Evolutionary conservation across 2,113 vertebrate genomes (phyloP).

Genomic region (Dryoscopus gambensis): DNA sequence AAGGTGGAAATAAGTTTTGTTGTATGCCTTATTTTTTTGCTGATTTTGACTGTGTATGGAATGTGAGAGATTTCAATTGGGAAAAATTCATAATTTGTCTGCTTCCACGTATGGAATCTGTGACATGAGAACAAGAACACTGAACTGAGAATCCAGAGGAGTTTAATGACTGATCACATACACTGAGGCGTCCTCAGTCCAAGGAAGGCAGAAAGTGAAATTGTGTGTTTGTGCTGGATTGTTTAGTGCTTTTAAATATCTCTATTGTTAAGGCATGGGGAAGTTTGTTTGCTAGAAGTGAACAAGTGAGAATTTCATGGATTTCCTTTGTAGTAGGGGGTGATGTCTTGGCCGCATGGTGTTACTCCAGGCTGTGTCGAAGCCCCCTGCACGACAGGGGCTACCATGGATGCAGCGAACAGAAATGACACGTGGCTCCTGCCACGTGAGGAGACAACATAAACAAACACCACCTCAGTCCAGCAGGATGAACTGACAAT

Average conservation of each 20-base stretch:
- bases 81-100: neutral
- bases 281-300: neutral
- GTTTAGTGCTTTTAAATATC: neutral
- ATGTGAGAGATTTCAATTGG: neutral
- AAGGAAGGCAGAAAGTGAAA: neutral
- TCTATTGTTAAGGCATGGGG: neutral
- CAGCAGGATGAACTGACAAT: neutral
- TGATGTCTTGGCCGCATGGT: neutral
- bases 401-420: neutral
- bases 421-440: neutral
- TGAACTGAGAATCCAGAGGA: neutral
- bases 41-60: neutral
- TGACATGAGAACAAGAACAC: neutral
- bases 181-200: neutral
- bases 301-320: neutral
- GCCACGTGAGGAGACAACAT: neutral
- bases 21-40: neutral
- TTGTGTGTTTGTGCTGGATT: neutral
- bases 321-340: neutral
- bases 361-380: neutral
- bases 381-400: neutral
- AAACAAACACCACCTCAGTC: neutral
- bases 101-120: neutral
- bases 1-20: neutral
- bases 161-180: neutral